Evolutionary conservation across 2,113 vertebrate genomes (phyloP), one percentile per base, ranked within the genome.

Genomic region (Murina feae): DNA sequence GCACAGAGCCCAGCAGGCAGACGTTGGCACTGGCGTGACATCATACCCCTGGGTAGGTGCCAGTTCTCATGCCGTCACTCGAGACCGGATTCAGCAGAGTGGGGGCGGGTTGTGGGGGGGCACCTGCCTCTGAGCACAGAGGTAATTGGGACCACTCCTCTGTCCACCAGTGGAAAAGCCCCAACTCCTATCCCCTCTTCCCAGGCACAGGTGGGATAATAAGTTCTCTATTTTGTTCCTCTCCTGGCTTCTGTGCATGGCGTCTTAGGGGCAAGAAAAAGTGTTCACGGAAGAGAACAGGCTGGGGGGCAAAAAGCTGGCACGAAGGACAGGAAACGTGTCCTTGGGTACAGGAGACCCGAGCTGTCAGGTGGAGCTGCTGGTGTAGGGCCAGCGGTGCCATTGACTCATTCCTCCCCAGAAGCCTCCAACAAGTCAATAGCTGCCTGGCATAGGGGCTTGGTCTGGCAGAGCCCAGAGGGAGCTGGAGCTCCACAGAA

Each of bases 41-140:
- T 97, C 97, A 97, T 96, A 60, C 93, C 82, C 93, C 80, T 97
- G 96, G 96, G 47, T 44, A 69, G 89, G 72, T 92, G 97, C 97
- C 97, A 97, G 95, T 95, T 89, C 86, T 97, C 82, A 96, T 97
- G 95, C 82, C 81, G 37, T 97, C 97, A 97, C 92, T 97, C 28
- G 1, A 58, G 28, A 72, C 44, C 23, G 9, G 55, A 93, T 87
- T 58, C 71, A 68, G 74, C 10, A 20, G 90, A 68, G 60, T 30
- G 37, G 68, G 39, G 63, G 49, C 32, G 4, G n/a, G 30, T 37
- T 25, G 1, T n/a, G 9, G 25, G n/a, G 60, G 85, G 51, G n/a
- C 32, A 51, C 37, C 82, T 58, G 14, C 30, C 32, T 65, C 69
- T 74, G 60, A 68, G 76, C 68, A 49, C 32, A 79, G 65, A 65